Percentiles rank a stretch among this genome's conserved stretches.
Conservation (phyloP, 2,888 invertebrate genomes). For the Ommatoiulus sabulosus region DNA sequence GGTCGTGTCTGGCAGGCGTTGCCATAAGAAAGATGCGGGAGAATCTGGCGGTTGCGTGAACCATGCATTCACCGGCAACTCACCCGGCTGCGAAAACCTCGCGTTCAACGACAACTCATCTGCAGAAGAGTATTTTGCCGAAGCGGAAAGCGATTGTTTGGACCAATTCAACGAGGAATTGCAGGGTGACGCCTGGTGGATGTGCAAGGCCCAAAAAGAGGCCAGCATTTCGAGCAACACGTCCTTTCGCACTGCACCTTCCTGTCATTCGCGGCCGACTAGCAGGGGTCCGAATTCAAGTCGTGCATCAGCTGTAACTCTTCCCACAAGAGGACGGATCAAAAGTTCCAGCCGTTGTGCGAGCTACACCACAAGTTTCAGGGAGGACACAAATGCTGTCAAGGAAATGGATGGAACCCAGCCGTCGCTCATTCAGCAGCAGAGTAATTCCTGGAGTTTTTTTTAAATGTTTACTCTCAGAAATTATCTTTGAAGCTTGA, state of each 20-base stretch:
- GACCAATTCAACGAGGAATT: not conserved
- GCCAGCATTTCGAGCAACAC: not conserved
- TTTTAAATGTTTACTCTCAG: too few relatives aligned
- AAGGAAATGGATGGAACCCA: not conserved
- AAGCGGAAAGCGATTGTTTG: not conserved
- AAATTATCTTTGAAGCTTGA: too few relatives aligned
- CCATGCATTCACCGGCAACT: constrained; percentile 48
- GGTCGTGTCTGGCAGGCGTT: not conserved
- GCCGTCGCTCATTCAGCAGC: not conserved
- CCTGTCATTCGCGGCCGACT: not conserved
- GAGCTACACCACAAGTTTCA: not conserved
- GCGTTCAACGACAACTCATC: constrained; percentile 45
- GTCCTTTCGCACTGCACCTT: constrained; percentile 6
- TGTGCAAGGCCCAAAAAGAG: not conserved
- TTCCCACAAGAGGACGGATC: not conserved
- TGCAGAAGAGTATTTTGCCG: not conserved
- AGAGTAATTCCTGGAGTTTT: not conserved
- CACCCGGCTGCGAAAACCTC: constrained; percentile 38
- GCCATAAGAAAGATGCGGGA: not conserved
- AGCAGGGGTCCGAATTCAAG: not conserved
- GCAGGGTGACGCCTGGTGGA: not conserved
- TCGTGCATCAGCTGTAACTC: not conserved
- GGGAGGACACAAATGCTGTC: not conserved
- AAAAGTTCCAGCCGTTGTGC: constrained; percentile 62
- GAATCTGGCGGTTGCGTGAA: constrained; percentile 56